These are phyloP conservation scores for Drosophila erecta DNA, from an alignment of 1,140 invertebrate species.

Conservation along the genomic window DNA sequence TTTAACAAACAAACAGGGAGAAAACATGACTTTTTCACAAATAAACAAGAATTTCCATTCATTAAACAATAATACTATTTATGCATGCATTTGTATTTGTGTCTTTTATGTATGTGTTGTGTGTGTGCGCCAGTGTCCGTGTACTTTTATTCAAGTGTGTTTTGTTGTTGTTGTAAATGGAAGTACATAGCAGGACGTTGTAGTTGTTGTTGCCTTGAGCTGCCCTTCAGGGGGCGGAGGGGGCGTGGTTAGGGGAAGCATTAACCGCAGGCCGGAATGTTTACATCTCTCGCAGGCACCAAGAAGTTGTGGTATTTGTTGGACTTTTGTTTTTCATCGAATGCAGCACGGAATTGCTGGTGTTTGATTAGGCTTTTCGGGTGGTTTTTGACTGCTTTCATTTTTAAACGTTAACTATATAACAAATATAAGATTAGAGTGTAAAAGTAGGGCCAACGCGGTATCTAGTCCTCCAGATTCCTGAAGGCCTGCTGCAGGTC, in stretches of 20 bases:
- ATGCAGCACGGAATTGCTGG: conserved; percentile 56
- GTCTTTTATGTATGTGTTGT: conserved; percentile 43
- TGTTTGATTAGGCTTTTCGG: conserved; percentile 43
- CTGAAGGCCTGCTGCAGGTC: conserved; percentile 98
- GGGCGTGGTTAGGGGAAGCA: conserved; percentile 40
- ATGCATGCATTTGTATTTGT: conserved; percentile 76
- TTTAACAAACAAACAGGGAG: conserved; percentile 82
- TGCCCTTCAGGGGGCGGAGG: conserved; percentile 6
- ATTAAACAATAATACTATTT: conserved; percentile 83
- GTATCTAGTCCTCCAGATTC: conserved; percentile 97
- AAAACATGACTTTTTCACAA: conserved; percentile 83
- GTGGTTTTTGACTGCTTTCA: conserved; percentile 49
- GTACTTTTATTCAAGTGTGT: conserved; percentile 28
- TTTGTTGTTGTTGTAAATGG: conserved; percentile 41
- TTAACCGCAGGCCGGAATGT: conserved; percentile 79
- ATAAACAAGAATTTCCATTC: conserved; percentile 83
- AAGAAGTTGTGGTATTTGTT: conserved; percentile 57
- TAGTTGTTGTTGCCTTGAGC: conserved; percentile 14
- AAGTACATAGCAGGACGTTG: conserved; percentile 76
- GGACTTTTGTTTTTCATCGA: conserved; percentile 43
- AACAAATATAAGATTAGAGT: conserved; percentile 80
- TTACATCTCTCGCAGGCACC: conserved; percentile 62
- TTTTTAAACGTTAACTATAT: conserved; percentile 81
- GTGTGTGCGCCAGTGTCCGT: conserved; percentile 15
- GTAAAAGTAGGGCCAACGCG: conserved; percentile 67